Evolutionary conservation across 2,888 invertebrate species (phyloP), one percentile per base, ranked within the genome.

Genomic region (Cactoblastis cactorum): DNA sequence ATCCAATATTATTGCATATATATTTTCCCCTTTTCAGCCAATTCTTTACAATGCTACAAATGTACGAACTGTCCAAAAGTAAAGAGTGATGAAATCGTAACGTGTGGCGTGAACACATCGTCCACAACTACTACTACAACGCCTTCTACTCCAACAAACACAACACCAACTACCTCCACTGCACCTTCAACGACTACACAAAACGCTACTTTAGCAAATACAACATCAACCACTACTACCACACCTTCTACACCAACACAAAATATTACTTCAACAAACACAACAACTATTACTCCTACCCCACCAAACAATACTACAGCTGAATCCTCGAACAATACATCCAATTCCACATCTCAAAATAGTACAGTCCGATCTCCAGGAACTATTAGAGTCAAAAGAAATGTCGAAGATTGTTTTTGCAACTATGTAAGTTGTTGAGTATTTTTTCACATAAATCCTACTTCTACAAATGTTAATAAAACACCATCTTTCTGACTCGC

Each of bases 31-130:
- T 14, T 46, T 47, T 9, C 65, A 77, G 77, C 63, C n/a, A 47
- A 63, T 41, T 55, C 62, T 24, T 58, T 75, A 45, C 59, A 72
- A 53, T 77, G 77, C 49, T 74, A 72, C 53, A 53, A 53, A 0
- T 77, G 77, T 49, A 35, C 34, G 0, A 55, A 75, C 48, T 77
- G 77, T 51, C 24, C 55, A 0, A 32, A 22, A 22, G 55, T 63
- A 8, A 61, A 28, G 0, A 58, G 52, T 8, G 53, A 55, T 1
- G 22, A 64, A 11, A 35, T 70, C 9, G 37, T 52, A 32, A 60
- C 65, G 18, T 77, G 77, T 49, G 60, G 51, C 14, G 54, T 37
- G 17, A 39, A 39, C 24, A 45, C 34, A 9, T 49, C 50, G 50
- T 49, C 12, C n/a, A 41, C 17, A 8, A 11, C 43, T 1, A 43